Conservation (phyloP, 2,888 invertebrate genomes). For the Aspidapion aeneum region DNA sequence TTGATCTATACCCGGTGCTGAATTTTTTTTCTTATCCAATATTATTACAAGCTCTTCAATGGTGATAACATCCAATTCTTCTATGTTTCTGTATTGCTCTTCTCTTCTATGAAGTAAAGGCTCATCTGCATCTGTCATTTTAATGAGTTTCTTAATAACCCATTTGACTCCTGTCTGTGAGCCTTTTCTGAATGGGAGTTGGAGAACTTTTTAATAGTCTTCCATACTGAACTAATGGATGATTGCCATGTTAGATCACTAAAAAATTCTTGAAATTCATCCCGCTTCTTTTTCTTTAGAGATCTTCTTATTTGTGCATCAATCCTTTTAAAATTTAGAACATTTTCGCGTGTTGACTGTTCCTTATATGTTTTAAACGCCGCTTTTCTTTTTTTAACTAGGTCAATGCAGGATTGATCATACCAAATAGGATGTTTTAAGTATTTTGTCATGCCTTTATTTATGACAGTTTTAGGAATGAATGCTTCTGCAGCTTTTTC, state of each 20-base stretch:
- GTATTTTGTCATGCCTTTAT: background rate
- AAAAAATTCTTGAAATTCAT: background rate
- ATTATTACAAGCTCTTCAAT: background rate
- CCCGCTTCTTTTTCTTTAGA: background rate
- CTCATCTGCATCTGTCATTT: background rate
- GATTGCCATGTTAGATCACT: background rate
- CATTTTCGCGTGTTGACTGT: background rate
- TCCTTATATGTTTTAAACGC: background rate
- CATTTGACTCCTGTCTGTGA: background rate
- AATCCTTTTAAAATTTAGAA: background rate
- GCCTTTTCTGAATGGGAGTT: background rate
- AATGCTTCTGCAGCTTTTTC: background rate
- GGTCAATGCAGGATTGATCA: background rate
- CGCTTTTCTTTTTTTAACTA: background rate
- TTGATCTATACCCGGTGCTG: constrained; percentile 9
- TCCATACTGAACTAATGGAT: background rate
- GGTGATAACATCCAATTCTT: background rate
- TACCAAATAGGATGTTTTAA: background rate
- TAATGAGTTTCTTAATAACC: background rate
- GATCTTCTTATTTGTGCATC: background rate
- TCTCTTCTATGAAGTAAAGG: background rate
- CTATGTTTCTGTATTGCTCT: background rate
- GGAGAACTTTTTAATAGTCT: background rate
- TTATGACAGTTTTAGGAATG: background rate
- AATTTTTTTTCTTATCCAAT: constrained; percentile 2